Evolutionary conservation across 1,140 invertebrate genomes (phyloP).

Genomic region (Cecropterus lyciades): DNA sequence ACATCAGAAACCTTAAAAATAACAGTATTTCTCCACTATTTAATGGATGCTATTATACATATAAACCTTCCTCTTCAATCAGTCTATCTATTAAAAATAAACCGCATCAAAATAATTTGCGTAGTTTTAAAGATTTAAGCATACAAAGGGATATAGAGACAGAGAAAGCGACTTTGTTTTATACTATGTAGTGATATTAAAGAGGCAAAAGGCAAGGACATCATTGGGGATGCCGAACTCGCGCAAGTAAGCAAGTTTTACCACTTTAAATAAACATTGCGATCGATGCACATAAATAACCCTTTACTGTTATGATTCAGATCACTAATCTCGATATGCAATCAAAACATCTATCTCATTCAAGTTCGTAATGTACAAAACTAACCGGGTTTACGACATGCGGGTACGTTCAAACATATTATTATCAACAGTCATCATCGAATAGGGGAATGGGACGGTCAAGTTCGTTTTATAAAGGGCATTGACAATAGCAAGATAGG

Average conservation of each 20-base stretch:
- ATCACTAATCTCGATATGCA: slow-evolving; percentile 26
- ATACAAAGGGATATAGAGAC: no score
- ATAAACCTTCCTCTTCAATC: no score
- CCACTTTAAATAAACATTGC: neutral
- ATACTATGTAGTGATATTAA: no score
- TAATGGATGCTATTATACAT: no score
- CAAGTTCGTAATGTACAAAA: slow-evolving; percentile 49
- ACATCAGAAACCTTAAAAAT: no score
- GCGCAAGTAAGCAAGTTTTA: neutral
- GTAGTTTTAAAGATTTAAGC: no score
- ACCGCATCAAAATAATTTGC: no score
- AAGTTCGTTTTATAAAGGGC: slow-evolving; percentile 18
- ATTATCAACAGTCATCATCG: slow-evolving; percentile 56
- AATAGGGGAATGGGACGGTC: slow-evolving; percentile 47
- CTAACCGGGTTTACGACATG: slow-evolving; percentile 57
- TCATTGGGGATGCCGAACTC: no score
- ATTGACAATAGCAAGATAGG: slow-evolving; percentile 21
- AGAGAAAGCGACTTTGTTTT: no score
- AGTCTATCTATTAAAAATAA: no score
- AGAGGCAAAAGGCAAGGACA: no score
- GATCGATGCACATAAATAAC: neutral
- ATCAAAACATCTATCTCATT: slow-evolving; percentile 52
- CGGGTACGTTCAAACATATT: slow-evolving; percentile 64
- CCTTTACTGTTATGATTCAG: slow-evolving; percentile 7
- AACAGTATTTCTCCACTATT: no score